A percentile compares a stretch with the other conserved stretches of the same genome.
Evolutionary conservation across 2,888 invertebrate genomes (phyloP).

Genomic region (Suillia variegata): DNA sequence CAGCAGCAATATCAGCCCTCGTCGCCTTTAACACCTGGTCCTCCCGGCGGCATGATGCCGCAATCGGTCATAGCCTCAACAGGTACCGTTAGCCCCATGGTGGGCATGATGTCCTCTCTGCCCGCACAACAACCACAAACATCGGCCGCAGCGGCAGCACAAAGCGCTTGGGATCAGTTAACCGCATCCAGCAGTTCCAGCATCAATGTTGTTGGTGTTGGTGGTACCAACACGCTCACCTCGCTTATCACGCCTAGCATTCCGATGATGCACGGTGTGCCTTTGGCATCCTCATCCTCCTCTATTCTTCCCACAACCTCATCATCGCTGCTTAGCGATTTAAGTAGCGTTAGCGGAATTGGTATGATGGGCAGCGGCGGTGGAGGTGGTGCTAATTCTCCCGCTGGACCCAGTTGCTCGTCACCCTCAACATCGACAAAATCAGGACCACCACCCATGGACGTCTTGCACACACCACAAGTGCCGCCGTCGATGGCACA

Average conservation of each 20-base stretch:
- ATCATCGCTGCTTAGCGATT: background rate
- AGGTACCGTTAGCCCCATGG: conserved; percentile 47
- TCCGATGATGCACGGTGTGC: background rate
- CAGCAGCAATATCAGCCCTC: no score
- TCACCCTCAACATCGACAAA: conserved; percentile 59
- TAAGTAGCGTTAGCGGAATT: conserved; percentile 1
- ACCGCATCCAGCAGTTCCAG: conserved; percentile 51
- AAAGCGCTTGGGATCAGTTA: conserved; percentile 61
- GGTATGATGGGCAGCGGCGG: background rate
- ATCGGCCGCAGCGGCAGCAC: conserved; percentile 37
- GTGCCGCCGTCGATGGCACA: conserved; percentile 50
- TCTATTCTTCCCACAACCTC: conserved; percentile 9
- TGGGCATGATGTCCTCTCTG: conserved; percentile 42
- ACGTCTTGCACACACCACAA: conserved; percentile 57
- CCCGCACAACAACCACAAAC: no score
- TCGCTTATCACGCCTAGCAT: background rate
- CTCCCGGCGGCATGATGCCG: no score
- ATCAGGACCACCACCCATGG: conserved; percentile 48
- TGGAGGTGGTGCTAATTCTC: conserved; percentile 14
- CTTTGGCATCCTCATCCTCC: conserved; percentile 2
- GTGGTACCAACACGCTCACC: conserved; percentile 35
- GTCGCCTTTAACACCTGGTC: conserved; percentile 24
- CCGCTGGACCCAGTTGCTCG: conserved; percentile 44
- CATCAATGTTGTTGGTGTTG: no score
- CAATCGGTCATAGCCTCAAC: conserved; percentile 50